Conservation (phyloP, 2,888 invertebrate species). For the Oxystoma pomonae region DNA sequence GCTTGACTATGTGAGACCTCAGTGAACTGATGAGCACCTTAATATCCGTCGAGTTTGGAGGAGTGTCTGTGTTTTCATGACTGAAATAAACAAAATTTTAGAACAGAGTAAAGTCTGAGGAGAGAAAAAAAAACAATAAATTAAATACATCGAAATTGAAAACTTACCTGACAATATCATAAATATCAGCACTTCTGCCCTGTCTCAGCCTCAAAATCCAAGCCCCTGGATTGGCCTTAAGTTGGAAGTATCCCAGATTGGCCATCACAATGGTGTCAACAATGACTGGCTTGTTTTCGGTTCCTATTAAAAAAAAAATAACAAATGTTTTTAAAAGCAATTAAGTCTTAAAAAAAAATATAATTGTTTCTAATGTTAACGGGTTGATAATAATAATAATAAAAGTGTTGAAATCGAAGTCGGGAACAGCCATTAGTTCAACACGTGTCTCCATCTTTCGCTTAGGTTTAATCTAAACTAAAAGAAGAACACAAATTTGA, state of each 20-base stretch:
- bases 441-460: too few species aligned
- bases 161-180: slow-evolving; percentile 75
- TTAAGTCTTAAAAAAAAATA: too few species aligned
- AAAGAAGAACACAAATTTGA: too few species aligned
- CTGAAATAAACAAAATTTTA: slow-evolving; percentile 45
- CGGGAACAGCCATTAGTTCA: too few species aligned
- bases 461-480: too few species aligned
- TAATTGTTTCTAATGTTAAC: too few species aligned
- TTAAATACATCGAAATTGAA: not conserved
- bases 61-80: slow-evolving; percentile 73
- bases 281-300: slow-evolving; percentile 67
- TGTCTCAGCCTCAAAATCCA: slow-evolving; percentile 88
- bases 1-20: slow-evolving; percentile 85
- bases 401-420: too few species aligned
- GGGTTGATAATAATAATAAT: too few species aligned
- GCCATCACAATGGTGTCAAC: slow-evolving; percentile 99
- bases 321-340: too few species aligned
- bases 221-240: slow-evolving; percentile 96
- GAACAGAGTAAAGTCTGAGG: not conserved
- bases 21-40: slow-evolving; percentile 79
- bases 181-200: slow-evolving; percentile 92
- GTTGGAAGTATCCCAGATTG: slow-evolving; percentile 96
- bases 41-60: slow-evolving; percentile 64
- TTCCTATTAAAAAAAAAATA: slow-evolving; percentile 37
- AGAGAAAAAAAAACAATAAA: not conserved